Evolutionary conservation across 1,140 invertebrate genomes (phyloP).

Genomic region (Drosophila kurseongensis): DNA sequence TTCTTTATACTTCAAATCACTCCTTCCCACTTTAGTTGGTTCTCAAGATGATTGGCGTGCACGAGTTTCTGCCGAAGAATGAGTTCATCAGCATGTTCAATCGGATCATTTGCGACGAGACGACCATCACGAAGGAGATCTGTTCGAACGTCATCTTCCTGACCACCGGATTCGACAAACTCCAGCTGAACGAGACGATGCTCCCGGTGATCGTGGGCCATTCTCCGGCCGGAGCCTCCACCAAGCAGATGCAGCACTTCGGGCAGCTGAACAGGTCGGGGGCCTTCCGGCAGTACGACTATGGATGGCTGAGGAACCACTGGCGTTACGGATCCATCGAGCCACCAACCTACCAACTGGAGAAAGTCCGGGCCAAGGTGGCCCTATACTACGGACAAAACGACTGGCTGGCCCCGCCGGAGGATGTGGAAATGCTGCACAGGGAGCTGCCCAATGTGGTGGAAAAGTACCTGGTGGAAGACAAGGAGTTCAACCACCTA

Average conservation of each 20-base stretch:
- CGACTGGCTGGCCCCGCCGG: conserved; percentile 87
- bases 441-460: conserved; percentile 84
- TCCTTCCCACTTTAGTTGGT: conserved; percentile 50
- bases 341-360: conserved; percentile 88
- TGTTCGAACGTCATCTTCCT: conserved; percentile 87
- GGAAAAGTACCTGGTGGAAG: conserved; percentile 83
- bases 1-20: background rate
- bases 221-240: conserved; percentile 91
- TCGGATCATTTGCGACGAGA: conserved; percentile 84
- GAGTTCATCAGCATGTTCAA: conserved; percentile 84
- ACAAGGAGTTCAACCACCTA: conserved; percentile 86
- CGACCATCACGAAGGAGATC: conserved; percentile 84
- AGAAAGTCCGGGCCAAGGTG: conserved; percentile 87
- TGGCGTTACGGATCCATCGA: conserved; percentile 84
- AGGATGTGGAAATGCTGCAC: conserved; percentile 85
- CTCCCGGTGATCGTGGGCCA: conserved; percentile 91
- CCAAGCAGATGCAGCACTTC: conserved; percentile 90
- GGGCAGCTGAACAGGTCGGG: conserved; percentile 86
- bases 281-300: conserved; percentile 85
- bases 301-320: conserved; percentile 84
- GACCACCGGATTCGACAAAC: conserved; percentile 86
- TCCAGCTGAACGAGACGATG: conserved; percentile 87
- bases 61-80: conserved; percentile 86
- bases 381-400: conserved; percentile 88
- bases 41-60: conserved; percentile 85